A percentile compares a stretch with the other conserved stretches of the same genome.
phyloP scores from a whole-genome alignment of 2,113 vertebrate species.

The Salvelinus fontinalis region DNA sequence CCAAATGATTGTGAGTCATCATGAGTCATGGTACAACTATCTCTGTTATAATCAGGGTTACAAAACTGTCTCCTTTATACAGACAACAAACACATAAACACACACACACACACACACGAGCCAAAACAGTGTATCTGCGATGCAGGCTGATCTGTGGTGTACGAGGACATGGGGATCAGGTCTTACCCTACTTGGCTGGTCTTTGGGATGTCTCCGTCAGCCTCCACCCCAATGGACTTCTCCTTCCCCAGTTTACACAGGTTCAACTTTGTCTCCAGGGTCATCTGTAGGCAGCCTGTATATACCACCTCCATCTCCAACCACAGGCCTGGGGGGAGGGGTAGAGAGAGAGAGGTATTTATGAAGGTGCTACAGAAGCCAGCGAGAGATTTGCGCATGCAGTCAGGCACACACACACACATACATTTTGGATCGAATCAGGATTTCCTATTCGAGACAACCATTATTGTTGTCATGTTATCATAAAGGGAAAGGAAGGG shows the following conservation, averaged over 20 bases:
- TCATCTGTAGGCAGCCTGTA: conserved; percentile 83
- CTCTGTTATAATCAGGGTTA: no score
- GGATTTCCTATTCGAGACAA: no score
- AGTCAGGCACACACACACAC: not conserved
- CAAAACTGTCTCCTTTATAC: no score
- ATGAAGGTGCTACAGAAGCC: not conserved
- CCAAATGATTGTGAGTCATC: not conserved
- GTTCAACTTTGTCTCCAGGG: conserved; percentile 86
- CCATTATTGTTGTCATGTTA: no score
- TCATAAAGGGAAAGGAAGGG: not conserved
- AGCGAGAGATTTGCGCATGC: not conserved
- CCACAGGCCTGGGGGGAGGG: conserved; percentile 76
- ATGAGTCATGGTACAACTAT: no score
- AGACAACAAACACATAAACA: no score
- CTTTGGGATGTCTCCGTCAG: conserved; percentile 44
- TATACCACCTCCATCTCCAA: conserved; percentile 83
- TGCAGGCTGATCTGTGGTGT: no score
- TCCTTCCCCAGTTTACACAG: conserved; percentile 84
- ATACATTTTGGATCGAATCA: not conserved
- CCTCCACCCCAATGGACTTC: conserved; percentile 57
- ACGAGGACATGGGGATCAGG: no score
- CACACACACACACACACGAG: no score
- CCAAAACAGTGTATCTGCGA: no score
- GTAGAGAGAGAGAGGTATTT: not conserved
- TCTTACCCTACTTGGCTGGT: conserved; percentile 65